Conservation (phyloP, 2,888 invertebrate genomes). For the Torymus tubicola region DNA sequence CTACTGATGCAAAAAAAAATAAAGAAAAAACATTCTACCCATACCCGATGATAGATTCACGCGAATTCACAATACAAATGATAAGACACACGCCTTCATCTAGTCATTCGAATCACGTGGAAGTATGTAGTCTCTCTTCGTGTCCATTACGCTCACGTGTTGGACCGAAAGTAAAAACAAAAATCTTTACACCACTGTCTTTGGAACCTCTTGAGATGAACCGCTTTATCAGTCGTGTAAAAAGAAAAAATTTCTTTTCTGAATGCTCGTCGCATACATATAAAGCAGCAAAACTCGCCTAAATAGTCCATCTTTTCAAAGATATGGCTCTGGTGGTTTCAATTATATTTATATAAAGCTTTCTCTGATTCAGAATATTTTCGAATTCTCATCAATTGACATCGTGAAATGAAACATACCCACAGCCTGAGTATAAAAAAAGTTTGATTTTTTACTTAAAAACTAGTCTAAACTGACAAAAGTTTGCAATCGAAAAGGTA, state of each 20-base stretch:
- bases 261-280: slow-evolving; percentile 21
- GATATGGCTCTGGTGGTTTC: slow-evolving; percentile 27
- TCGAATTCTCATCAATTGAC: neutral
- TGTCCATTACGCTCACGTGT: slow-evolving; percentile 5
- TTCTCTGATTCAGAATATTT: slow-evolving; percentile 6
- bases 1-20: neutral
- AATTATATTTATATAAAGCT: slow-evolving; percentile 10
- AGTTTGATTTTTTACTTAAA: slow-evolving; percentile 20
- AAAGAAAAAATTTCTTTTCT: slow-evolving; percentile 26
- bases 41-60: slow-evolving; percentile 50
- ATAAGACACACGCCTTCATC: slow-evolving; percentile 23
- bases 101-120: slow-evolving; percentile 53
- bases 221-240: slow-evolving; percentile 38
- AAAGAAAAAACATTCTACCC: slow-evolving; percentile 38
- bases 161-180: slow-evolving; percentile 38
- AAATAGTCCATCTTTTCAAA: slow-evolving; percentile 8
- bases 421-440: neutral
- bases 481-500: neutral
- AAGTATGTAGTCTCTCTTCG: slow-evolving; percentile 46
- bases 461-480: neutral
- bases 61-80: slow-evolving; percentile 41
- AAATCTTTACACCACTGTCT: slow-evolving; percentile 43
- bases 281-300: slow-evolving; percentile 15
- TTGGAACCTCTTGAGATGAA: slow-evolving; percentile 48
- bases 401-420: slow-evolving; percentile 11